A percentile compares a stretch with the other conserved stretches of the same genome.
Evolutionary conservation across 2,888 invertebrate species (phyloP).

Genomic region (Drosophila birchii): DNA sequence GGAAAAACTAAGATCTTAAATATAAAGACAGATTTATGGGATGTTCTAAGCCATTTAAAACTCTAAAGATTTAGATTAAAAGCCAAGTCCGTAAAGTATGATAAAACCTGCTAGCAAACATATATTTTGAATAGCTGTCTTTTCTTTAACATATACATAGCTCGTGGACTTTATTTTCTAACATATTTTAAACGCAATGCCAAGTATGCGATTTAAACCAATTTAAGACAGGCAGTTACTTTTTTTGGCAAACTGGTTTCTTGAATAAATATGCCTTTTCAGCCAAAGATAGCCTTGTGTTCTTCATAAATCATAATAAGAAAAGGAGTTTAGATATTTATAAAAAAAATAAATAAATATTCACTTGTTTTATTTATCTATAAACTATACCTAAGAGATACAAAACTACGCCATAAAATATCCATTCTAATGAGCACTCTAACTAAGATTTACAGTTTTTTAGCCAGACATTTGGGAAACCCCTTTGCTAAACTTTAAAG

Average conservation of each 20-base stretch:
- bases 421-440: background rate
- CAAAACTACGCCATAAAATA: background rate
- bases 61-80: background rate
- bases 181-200: background rate
- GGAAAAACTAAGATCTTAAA: background rate
- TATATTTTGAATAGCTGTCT: background rate
- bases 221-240: constrained; percentile 3
- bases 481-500: constrained; percentile 2
- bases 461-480: constrained; percentile 2
- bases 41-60: constrained; percentile 1
- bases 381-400: background rate
- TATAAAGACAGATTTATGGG: background rate
- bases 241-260: constrained; percentile 21
- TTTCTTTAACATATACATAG: background rate
- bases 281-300: background rate
- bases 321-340: background rate
- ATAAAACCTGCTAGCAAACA: background rate
- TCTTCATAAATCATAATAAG: constrained; percentile 1
- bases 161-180: background rate
- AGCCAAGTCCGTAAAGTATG: background rate
- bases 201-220: constrained; percentile 1
- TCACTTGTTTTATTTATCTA: background rate
- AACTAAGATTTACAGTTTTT: background rate
- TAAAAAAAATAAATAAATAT: background rate
- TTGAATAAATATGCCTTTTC: background rate